A percentile compares a stretch with the other conserved stretches of the same genome.
phyloP scores from a whole-genome alignment of 2,797 vertebrate species.

The Bovichtus variegatus region DNA sequence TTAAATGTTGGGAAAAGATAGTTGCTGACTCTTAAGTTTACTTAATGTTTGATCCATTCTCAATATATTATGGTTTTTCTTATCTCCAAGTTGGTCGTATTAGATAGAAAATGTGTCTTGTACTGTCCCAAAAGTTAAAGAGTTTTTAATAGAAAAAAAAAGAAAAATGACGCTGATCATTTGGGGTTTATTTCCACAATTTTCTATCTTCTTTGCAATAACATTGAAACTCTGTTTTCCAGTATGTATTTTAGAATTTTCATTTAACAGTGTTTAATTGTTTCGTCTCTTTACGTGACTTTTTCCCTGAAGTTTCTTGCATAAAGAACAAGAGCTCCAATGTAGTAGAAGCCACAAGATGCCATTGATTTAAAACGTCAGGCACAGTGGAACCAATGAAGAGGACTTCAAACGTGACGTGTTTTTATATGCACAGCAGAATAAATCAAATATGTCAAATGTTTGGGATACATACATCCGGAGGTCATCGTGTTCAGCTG shows the following conservation, averaged over 20 bases:
- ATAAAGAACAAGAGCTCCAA: constrained; percentile 6
- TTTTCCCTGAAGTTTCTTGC: constrained; percentile 13
- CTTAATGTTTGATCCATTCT: neutral
- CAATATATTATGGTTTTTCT: neutral
- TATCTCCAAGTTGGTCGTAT: neutral
- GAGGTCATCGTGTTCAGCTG: constrained; percentile 38
- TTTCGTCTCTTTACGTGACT: neutral
- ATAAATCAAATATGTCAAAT: constrained; percentile 2
- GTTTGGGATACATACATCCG: constrained; percentile 21
- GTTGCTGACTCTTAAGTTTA: neutral
- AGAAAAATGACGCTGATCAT: neutral
- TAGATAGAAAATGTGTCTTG: neutral
- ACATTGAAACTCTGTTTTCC: neutral
- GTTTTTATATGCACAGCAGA: neutral
- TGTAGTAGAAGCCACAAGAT: constrained; percentile 3
- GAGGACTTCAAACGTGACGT: neutral
- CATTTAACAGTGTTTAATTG: neutral
- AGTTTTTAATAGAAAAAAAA: neutral
- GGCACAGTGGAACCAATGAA: constrained; percentile 17
- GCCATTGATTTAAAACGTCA: constrained; percentile 27
- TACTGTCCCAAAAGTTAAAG: neutral
- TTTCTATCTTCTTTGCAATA: neutral
- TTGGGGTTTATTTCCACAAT: constrained; percentile 23
- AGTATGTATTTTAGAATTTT: neutral
- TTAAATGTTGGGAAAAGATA: neutral